These are phyloP conservation scores for Podarcis lilfordi DNA, from an alignment of 2,797 vertebrate genomes.

Conservation along the genomic window DNA sequence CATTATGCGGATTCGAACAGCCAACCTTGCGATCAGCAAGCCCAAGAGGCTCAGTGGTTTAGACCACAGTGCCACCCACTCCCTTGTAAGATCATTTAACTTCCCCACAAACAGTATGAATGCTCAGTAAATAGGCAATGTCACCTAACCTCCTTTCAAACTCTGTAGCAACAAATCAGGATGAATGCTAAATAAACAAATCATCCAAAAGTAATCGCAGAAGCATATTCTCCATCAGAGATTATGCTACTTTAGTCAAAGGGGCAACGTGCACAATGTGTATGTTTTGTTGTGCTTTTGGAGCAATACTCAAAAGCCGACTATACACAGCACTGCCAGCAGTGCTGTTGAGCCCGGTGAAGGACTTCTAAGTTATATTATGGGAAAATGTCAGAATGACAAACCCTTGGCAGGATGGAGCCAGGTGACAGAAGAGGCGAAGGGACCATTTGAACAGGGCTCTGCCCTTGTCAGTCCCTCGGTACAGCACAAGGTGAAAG, in stretches of 20 bases:
- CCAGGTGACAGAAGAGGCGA: not conserved
- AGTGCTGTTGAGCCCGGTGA: not conserved
- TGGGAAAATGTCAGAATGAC: constrained; percentile 17
- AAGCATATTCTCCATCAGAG: not conserved
- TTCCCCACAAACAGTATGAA: no score
- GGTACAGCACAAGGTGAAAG: constrained; percentile 17
- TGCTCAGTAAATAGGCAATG: no score
- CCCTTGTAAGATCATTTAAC: no score
- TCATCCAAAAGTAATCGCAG: not conserved
- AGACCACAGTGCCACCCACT: no score
- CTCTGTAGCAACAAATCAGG: no score
- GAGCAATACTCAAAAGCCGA: not conserved
- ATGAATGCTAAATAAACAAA: no score
- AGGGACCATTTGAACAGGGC: constrained; percentile 7
- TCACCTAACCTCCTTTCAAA: no score
- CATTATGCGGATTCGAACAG: no score
- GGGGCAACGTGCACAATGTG: not conserved
- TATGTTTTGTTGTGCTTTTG: not conserved
- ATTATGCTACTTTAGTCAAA: not conserved
- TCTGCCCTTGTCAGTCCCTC: constrained; percentile 18
- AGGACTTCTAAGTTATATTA: constrained; percentile 4
- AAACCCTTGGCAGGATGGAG: constrained; percentile 22
- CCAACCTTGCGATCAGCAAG: no score
- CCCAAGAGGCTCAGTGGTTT: no score
- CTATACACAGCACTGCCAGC: not conserved